Percentiles rank a stretch among this genome's conserved stretches.
phyloP scores from a whole-genome alignment of 35 echinoderm and acorn worm species.

The Heliocidaris tuberculata region DNA sequence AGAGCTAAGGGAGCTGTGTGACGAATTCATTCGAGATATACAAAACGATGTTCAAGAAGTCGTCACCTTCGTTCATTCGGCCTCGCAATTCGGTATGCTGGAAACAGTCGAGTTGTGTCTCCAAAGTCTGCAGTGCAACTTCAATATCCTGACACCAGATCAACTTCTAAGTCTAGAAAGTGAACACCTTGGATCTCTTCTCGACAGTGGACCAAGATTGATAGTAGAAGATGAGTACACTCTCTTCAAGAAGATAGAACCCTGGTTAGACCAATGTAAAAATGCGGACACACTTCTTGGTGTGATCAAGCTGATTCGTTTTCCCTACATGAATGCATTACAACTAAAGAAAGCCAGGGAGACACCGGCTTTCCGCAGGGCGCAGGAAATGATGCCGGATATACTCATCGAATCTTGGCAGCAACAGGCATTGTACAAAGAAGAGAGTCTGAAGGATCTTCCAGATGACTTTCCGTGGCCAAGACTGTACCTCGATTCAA shows the following conservation, averaged over 20 bases:
- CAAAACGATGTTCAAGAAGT: neutral
- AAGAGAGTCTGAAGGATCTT: neutral
- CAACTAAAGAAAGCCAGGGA: conserved; percentile 31
- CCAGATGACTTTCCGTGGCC: conserved; percentile 25
- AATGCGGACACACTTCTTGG: neutral
- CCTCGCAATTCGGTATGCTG: neutral
- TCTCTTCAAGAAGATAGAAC: conserved; percentile 27
- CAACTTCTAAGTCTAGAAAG: neutral
- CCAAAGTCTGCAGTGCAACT: neutral
- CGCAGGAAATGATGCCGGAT: neutral
- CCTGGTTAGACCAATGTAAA: conserved; percentile 28
- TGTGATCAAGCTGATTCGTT: conserved; percentile 20
- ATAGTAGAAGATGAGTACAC: conserved; percentile 7
- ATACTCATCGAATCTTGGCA: neutral
- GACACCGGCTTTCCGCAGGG: neutral
- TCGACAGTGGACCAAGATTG: conserved; percentile 36
- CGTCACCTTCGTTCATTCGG: neutral
- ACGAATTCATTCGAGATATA: conserved; percentile 12
- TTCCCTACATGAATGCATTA: conserved; percentile 37
- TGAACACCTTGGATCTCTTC: neutral
- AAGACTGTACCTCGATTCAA: conserved; percentile 18
- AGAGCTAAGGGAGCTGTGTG: conserved; percentile 60
- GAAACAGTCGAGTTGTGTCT: neutral
- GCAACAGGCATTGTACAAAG: neutral
- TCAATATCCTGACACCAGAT: neutral